Evolutionary conservation across 2,888 invertebrate genomes (phyloP), one percentile per base, ranked within the genome.

Genomic region (Pyralis farinalis): DNA sequence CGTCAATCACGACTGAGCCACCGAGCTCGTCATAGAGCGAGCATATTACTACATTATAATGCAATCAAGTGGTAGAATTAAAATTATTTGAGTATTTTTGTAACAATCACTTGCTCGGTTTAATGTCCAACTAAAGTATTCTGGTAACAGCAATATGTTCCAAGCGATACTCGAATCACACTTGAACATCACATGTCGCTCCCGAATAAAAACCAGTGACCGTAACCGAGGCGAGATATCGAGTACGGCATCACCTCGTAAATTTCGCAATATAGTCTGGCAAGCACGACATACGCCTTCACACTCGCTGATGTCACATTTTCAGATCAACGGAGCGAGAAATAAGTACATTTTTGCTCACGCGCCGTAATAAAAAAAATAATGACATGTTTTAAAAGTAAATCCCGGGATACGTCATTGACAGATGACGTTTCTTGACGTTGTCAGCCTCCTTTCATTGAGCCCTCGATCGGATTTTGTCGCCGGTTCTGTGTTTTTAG

Each of bases 301-400:
- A 74, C 85, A 79, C 79, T 68, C 67, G 76, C 81, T 79, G 82
- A 85, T 82, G 85, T 85, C 88, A 87, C 85, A 84, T 88, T 87
- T 81, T 84, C 88, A 83, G 84, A 68, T 65, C 88, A 88, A 52
- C 81, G 88, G 86, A 88, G 87, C 88, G 87, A 71, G 81, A 85
- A 87, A 88, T 88, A 88, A 87, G 87, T 85, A 88, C 87, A 87
- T 87, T 82, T 82, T 87, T 87, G 82, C 83, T 79, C 83, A 70
- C 71, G 72, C 75, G 72, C 72, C 71, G 76, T 82, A 77, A 83
- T 83, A 82, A 84, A 87, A 81, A 82, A 81, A 81, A 85, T 85
- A 83, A 86, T 84, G 82, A 82, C 78, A 67, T 79, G 77, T 83
- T 83, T 82, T 82, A 77, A 83, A 81, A 79, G 80, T 77, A 80